Evolutionary conservation across 2,888 invertebrate genomes (phyloP).

Genomic region (Cryptocephalus moraei): DNA sequence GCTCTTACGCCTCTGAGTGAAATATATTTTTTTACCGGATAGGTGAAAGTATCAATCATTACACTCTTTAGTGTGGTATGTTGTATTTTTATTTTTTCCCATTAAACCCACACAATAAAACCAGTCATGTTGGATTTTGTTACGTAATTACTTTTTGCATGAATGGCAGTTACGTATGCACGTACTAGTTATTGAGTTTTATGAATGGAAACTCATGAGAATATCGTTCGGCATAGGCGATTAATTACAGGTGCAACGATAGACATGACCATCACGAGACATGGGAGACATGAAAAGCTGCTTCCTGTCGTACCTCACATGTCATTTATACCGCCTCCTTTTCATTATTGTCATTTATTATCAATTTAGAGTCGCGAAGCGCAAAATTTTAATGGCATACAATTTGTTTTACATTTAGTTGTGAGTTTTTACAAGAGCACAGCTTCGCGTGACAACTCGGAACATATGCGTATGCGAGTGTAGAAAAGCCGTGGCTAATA

Average conservation of each 20-base stretch:
- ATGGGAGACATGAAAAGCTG: constrained; percentile 21
- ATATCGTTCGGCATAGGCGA: constrained; percentile 14
- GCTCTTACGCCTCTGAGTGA: too few relatives aligned
- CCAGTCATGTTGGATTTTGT: too few relatives aligned
- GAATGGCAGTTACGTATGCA: too few relatives aligned
- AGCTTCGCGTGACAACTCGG: constrained; percentile 23
- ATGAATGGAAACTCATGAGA: constrained; percentile 7
- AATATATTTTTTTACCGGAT: too few relatives aligned
- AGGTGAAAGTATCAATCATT: too few relatives aligned
- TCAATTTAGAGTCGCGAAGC: constrained; percentile 37
- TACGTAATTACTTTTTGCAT: too few relatives aligned
- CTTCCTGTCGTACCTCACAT: constrained; percentile 31
- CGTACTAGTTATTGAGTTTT: background rate
- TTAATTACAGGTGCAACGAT: constrained; percentile 23
- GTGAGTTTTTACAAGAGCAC: constrained; percentile 1
- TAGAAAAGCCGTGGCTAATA: constrained; percentile 12
- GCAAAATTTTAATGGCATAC: constrained; percentile 39
- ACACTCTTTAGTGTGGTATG: too few relatives aligned
- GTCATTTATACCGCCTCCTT: constrained; percentile 33
- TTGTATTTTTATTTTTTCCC: too few relatives aligned
- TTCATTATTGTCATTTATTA: constrained; percentile 41
- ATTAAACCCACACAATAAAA: too few relatives aligned
- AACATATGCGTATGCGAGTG: constrained; percentile 9
- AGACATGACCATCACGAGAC: constrained; percentile 17
- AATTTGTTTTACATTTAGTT: constrained; percentile 35